Percentiles rank a stretch among this genome's conserved stretches.
Evolutionary conservation across 2,797 vertebrate genomes (phyloP).

Genomic region (Smutsia temminckii): DNA sequence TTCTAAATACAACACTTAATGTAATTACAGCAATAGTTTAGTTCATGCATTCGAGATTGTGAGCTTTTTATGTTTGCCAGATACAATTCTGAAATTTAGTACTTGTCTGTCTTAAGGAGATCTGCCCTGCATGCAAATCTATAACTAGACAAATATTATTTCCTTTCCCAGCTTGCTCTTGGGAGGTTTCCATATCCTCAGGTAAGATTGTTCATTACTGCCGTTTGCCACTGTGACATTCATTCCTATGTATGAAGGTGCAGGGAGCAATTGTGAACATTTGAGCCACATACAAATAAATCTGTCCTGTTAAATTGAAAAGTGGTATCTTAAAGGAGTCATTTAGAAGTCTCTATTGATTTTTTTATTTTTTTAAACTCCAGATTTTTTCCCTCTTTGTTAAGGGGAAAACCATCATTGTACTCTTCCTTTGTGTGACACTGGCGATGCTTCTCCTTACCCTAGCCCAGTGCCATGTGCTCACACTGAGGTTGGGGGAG

Average conservation of each 20-base stretch:
- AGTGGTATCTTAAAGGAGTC: conserved; percentile 83
- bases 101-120: conserved; percentile 83
- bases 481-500: not conserved
- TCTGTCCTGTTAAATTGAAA: conserved; percentile 88
- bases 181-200: conserved; percentile 99
- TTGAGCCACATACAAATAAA: conserved; percentile 87
- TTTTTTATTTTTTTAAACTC: conserved; percentile 75
- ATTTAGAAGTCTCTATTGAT: conserved; percentile 83
- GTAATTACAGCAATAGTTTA: conserved; percentile 68
- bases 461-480: not conserved
- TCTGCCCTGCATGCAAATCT: conserved; percentile 88
- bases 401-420: conserved; percentile 59
- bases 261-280: conserved; percentile 85
- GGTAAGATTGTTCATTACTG: conserved; percentile 92
- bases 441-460: conserved; percentile 29
- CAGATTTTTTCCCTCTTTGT: conserved; percentile 61
- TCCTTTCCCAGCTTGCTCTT: conserved; percentile 94
- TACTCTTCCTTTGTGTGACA: conserved; percentile 66
- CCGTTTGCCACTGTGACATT: conserved; percentile 88
- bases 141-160: conserved; percentile 90
- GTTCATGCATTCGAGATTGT: conserved; percentile 21
- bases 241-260: conserved; percentile 90
- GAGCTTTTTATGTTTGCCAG: conserved; percentile 61
- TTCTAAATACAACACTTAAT: conserved; percentile 82
- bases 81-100: conserved; percentile 76